Evolutionary conservation across 2,113 vertebrate species (phyloP), one percentile per base, ranked within the genome.

Genomic region (Megaceryle maxima): DNA sequence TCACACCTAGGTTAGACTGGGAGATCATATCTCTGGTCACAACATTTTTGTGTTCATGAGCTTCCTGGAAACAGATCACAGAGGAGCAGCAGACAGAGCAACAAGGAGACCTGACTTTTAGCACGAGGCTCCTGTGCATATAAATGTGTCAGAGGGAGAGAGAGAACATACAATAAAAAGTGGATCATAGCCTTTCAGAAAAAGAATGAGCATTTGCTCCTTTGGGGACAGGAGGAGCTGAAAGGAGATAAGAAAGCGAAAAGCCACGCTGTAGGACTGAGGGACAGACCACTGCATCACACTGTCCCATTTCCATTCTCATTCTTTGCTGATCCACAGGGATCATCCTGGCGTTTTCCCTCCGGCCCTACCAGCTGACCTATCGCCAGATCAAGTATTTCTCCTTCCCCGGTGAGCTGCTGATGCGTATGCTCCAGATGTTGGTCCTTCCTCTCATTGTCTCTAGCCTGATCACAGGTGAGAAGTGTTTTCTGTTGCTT

Each of bases 391-490:
- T 99, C 94, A 99, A 99, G 96, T 99, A 99, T 82, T 99, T 99
- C 89, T 98, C 99, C 56, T 99, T 99, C 91, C 99, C 99, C 0
- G 99, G 99, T 1, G 99, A 99, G 96, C 98, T 99, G 43, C 98
- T 99, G n/a, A 99, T 99, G 99, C 98, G 99, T 56, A 99, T 99
- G 99, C 96, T 99, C 22, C 98, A 99, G 97, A 99, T 99, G 99
- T 84, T 99, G 94, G 99, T 99, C 60, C 97, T 99, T 50, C 99
- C 99, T 3, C 99, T 99, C 66, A 99, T 99, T 26, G 97, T 99
- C 87, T 99, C 99, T 92, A 99, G 99, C 96, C 97, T 99, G 77
- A 98, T 99, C 92, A 99, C 99, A 98, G 99, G 99, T 99, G 92
- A 96, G 98, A 53, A 31, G 12, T 20, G 29, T 22, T 83, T 51